phyloP scores from a whole-genome alignment of 2,888 invertebrate genomes.

The Nebria brevicollis region DNA sequence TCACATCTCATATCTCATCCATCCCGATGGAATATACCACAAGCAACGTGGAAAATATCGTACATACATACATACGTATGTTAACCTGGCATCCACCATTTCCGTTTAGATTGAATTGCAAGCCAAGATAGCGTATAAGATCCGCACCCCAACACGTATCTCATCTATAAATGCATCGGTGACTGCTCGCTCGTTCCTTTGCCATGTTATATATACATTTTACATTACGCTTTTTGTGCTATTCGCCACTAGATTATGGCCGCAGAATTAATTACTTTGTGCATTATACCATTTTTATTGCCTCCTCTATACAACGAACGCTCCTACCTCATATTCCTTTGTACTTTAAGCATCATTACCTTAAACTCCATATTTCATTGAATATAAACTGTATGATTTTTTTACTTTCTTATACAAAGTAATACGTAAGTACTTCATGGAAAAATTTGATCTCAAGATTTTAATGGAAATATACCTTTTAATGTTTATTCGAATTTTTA shows the following conservation, averaged over 20 bases:
- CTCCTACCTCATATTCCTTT: not conserved
- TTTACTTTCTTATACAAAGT: not conserved
- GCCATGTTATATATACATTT: not conserved
- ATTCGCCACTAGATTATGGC: not conserved
- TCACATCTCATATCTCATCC: not conserved
- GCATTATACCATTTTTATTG: not conserved
- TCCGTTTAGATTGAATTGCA: not conserved
- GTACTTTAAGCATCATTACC: not conserved
- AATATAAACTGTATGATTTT: conserved; percentile 1
- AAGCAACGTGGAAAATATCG: not conserved
- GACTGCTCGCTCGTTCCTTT: not conserved
- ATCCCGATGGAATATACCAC: not conserved
- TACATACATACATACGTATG: not conserved
- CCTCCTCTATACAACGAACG: not conserved
- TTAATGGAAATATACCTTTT: too few species aligned
- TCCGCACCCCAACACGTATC: not conserved
- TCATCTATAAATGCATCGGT: conserved; percentile 1
- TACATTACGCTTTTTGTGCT: not conserved
- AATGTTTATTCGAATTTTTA: too few species aligned
- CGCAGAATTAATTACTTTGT: not conserved
- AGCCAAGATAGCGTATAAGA: conserved; percentile 1
- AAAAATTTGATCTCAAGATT: too few species aligned
- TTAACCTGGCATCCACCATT: conserved; percentile 1
- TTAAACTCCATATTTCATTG: not conserved
- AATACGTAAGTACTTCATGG: too few species aligned